Conservation (phyloP, 2,797 vertebrate genomes). For the Sebastes nivosus region DNA sequence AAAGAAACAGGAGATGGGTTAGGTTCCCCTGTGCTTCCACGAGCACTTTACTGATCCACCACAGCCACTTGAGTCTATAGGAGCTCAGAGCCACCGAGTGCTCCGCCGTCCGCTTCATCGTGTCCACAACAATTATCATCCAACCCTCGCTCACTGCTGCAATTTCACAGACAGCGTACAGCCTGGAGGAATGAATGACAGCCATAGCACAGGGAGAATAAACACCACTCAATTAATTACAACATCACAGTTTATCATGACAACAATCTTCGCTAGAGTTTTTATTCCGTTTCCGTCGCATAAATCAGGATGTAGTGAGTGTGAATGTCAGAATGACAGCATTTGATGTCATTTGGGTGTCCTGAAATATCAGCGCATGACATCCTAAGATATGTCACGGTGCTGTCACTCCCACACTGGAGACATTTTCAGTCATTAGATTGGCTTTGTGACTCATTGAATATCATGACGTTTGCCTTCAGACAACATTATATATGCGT, state of each 20-base stretch:
- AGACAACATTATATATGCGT: not conserved
- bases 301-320: constrained; percentile 17
- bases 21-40: constrained; percentile 55
- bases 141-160: constrained; percentile 18
- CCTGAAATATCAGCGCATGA: constrained; percentile 49
- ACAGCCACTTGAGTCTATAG: constrained; percentile 66
- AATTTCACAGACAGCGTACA: constrained; percentile 13
- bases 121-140: constrained; percentile 70
- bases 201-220: not conserved
- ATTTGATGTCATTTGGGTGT: constrained; percentile 25
- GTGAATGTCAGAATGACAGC: constrained; percentile 23
- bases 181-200: not conserved
- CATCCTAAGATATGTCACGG: constrained; percentile 31
- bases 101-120: constrained; percentile 40
- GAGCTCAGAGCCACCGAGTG: constrained; percentile 45
- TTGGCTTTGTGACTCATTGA: constrained; percentile 37
- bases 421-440: constrained; percentile 32
- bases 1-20: constrained; percentile 57
- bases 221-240: constrained; percentile 16
- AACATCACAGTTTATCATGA: not conserved
- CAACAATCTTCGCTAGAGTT: not conserved
- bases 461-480: constrained; percentile 15
- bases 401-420: constrained; percentile 54
- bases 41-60: constrained; percentile 72
- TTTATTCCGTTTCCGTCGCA: not conserved